Conservation (phyloP, 2,113 vertebrate genomes). For the human region DNA sequence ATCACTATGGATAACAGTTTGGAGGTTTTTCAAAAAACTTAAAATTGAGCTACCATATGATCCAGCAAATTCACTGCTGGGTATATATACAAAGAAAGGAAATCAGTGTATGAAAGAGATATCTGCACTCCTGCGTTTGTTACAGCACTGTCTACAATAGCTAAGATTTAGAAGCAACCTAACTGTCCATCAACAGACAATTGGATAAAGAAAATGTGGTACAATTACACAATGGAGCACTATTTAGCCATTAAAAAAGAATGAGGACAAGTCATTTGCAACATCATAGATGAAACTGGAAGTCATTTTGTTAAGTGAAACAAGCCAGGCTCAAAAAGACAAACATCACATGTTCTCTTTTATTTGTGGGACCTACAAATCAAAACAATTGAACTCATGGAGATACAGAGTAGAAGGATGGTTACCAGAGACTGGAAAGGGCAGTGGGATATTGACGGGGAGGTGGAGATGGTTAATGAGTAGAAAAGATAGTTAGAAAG, state of each 20-base stretch:
- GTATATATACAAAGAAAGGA: not conserved
- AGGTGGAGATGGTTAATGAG: not conserved
- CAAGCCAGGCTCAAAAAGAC: not conserved
- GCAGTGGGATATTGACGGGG: not conserved
- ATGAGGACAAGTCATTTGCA: not conserved
- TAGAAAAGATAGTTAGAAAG: not conserved
- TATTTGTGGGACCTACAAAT: not conserved
- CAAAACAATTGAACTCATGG: too few species aligned
- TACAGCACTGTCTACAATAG: not conserved
- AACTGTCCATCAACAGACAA: not conserved
- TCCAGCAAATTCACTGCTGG: not conserved
- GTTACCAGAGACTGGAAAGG: not conserved
- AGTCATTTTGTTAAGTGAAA: not conserved
- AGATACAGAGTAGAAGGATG: too few species aligned
- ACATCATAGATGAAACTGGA: not conserved
- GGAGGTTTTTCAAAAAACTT: not conserved
- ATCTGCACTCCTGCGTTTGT: not conserved
- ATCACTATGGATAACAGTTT: not conserved
- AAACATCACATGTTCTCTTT: not conserved
- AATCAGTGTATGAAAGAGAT: not conserved
- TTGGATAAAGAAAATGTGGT: not conserved
- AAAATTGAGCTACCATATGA: not conserved
- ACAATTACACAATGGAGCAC: not conserved
- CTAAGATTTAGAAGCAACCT: not conserved
- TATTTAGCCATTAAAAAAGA: not conserved